Percentiles rank a stretch among this genome's conserved stretches.
Evolutionary conservation across 2,797 vertebrate genomes (phyloP).

Genomic region (Pelobates cultripes): DNA sequence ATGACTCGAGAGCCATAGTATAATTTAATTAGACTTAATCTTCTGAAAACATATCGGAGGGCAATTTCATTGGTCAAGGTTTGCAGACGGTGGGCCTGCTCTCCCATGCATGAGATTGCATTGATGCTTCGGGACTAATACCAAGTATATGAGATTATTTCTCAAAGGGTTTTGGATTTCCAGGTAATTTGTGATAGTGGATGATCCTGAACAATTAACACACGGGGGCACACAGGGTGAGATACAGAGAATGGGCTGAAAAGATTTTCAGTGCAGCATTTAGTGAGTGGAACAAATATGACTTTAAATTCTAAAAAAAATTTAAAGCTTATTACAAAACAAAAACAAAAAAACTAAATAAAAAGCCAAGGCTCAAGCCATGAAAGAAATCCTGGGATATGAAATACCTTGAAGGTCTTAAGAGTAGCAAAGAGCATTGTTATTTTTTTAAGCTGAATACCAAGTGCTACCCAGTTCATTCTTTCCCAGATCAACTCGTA

Average conservation of each 20-base stretch:
- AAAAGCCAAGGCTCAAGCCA: too few species aligned
- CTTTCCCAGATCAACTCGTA: too few species aligned
- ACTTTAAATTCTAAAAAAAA: too few species aligned
- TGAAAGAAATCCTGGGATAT: too few species aligned
- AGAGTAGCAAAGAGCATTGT: too few species aligned
- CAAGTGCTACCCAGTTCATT: too few species aligned
- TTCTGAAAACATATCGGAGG: background rate
- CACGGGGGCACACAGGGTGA: background rate
- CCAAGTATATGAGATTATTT: background rate
- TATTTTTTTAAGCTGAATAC: too few species aligned
- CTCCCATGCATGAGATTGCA: background rate
- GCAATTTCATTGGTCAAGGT: conserved; percentile 4
- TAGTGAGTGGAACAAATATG: too few species aligned
- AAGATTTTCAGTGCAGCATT: background rate
- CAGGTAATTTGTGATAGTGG: conserved; percentile 10
- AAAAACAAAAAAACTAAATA: too few species aligned
- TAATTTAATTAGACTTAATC: conserved; percentile 18
- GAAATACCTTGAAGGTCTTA: too few species aligned
- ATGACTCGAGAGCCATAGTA: background rate
- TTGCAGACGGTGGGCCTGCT: background rate
- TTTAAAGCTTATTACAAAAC: too few species aligned
- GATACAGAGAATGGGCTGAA: background rate
- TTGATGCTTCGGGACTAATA: background rate
- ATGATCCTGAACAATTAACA: background rate
- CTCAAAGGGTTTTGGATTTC: background rate